These are phyloP conservation scores for Sylvia atricapilla DNA, from an alignment of 2,113 vertebrate species.

Conservation along the genomic window DNA sequence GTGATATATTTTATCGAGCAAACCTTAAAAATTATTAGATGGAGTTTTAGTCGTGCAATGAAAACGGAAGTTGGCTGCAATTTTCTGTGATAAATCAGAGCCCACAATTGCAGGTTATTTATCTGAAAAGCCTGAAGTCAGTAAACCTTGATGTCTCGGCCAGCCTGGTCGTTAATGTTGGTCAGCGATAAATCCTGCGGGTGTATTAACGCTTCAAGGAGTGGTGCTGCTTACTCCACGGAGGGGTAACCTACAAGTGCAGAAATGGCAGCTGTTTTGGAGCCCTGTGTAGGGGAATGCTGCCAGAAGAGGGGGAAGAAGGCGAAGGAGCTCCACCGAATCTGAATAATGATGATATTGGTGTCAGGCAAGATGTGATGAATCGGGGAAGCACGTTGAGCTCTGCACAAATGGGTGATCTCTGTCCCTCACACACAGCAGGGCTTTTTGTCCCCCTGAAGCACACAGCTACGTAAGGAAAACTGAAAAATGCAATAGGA, in stretches of 20 bases:
- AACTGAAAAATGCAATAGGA: not conserved
- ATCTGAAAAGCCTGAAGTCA: not conserved
- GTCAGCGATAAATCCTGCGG: not conserved
- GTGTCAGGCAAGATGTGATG: not conserved
- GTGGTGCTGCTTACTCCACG: not conserved
- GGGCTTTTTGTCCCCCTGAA: not conserved
- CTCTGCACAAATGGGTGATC: not conserved
- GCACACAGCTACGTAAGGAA: not conserved
- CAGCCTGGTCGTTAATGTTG: not conserved
- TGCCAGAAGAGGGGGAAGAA: not conserved
- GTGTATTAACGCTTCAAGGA: not conserved
- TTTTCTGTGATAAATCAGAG: not conserved
- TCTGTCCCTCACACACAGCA: not conserved
- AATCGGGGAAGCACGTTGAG: not conserved
- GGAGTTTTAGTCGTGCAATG: not conserved
- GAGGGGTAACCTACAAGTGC: not conserved
- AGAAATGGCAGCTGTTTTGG: not conserved
- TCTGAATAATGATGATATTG: rapidly evolving
- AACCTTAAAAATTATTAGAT: conserved; percentile 16
- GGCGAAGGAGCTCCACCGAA: not conserved
- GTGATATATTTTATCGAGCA: not conserved
- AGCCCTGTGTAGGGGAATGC: not conserved
- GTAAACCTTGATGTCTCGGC: not conserved
- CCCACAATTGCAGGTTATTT: not conserved
- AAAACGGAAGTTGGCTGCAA: not conserved